phyloP scores from a whole-genome alignment of 1,140 invertebrate species.

The Drepana arcuata region DNA sequence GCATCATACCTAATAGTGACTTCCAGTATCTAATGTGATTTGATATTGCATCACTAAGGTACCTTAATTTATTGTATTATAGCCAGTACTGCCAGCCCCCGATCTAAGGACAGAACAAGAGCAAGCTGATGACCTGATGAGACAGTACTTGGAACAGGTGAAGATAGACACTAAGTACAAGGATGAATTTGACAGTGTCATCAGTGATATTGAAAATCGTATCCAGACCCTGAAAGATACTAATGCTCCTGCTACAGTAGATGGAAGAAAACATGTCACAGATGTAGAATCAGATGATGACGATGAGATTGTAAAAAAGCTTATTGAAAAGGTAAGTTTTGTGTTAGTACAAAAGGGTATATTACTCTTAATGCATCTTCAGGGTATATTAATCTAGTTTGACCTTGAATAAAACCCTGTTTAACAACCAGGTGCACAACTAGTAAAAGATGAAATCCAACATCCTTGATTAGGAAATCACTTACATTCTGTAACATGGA shows the following conservation, averaged over 20 bases:
- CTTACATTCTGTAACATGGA: too few species aligned
- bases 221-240: conserved; percentile 66
- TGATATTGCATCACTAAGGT: conserved; percentile 2
- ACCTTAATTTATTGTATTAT: conserved; percentile 10
- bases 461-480: too few species aligned
- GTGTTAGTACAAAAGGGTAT: too few species aligned
- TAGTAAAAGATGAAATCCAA: too few species aligned
- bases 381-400: too few species aligned
- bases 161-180: conserved; percentile 66
- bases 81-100: conserved; percentile 34
- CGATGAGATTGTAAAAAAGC: conserved; percentile 37
- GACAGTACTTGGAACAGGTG: conserved; percentile 73
- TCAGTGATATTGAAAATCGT: conserved; percentile 66
- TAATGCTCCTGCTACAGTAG: conserved; percentile 18
- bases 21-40: not conserved
- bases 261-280: not conserved
- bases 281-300: conserved; percentile 34
- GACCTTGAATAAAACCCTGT: too few species aligned
- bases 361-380: too few species aligned
- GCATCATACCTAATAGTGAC: too few species aligned
- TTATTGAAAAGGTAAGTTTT: conserved; percentile 45
- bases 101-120: conserved; percentile 74
- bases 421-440: too few species aligned
- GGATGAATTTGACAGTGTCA: conserved; percentile 44
- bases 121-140: conserved; percentile 75